Evolutionary conservation across 2,888 invertebrate species (phyloP), one percentile per base, ranked within the genome.

Genomic region (Barypeithes pellucidus): DNA sequence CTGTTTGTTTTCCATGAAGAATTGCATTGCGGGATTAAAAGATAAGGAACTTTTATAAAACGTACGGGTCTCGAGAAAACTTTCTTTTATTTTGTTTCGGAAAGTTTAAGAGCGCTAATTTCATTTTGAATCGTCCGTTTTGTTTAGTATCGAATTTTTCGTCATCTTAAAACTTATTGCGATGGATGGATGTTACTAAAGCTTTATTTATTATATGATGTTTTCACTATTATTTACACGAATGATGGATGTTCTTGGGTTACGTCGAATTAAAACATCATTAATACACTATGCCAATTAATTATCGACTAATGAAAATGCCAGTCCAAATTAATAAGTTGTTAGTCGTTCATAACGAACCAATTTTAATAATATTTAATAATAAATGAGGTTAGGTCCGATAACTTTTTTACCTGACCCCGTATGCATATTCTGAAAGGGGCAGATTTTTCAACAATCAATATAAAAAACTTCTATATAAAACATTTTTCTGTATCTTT

Each of bases 1-100:
- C 78, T 78, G 79, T 79, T 77, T 77, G 77, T 77, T 77, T 75
- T 73, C 74, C 76, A 61, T 61, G 47, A 47, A 73, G 70, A 72
- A 67, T 60, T 52, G 71, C 75, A 72, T 33, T 43, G 75, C 73
- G 67, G 74, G 76, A 76, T 77, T 72, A 75, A 72, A 66, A 78
- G 79, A 79, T 79, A 78, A 79, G 73, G 78, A 77, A 79, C 77
- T 79, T 78, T 79, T 78, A 78, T 78, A 76, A 71, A 77, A 74
- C 71, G 62, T 74, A 74, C 71, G 66, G 61, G 67, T 57, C 66
- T 71, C 52, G 50, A 59, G 67, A 66, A 74, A 74, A 70, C 62
- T 74, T 74, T 67, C 66, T 61, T 74, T 74, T 74, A 66, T 66
- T 74, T 74, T 62, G 67, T 67, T 67, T 72, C 67, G 47, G 54